Conservation (phyloP, 2,797 vertebrate genomes). For the Periophthalmus magnuspinnatus region DNA sequence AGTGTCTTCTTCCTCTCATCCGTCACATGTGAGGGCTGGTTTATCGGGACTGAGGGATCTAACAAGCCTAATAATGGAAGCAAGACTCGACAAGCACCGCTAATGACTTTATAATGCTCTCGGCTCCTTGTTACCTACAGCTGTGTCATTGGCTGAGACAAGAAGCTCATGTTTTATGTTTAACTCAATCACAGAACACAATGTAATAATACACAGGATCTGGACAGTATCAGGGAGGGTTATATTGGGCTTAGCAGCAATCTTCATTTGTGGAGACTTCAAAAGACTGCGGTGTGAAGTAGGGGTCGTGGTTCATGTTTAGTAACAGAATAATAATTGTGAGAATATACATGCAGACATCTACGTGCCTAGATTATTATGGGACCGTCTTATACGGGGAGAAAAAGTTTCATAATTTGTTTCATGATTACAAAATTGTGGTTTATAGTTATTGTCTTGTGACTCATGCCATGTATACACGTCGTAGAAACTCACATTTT, state of each 20-base stretch:
- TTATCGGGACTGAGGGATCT: constrained; percentile 51
- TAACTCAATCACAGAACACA: constrained; percentile 16
- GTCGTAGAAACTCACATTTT: neutral
- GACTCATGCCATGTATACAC: neutral
- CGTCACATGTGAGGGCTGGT: constrained; percentile 53
- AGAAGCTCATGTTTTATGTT: constrained; percentile 27
- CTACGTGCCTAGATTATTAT: neutral
- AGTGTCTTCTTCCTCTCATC: constrained; percentile 45
- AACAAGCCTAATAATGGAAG: constrained; percentile 68
- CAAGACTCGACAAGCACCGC: constrained; percentile 44
- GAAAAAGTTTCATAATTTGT: neutral
- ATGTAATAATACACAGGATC: constrained; percentile 14
- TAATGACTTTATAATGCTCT: constrained; percentile 65
- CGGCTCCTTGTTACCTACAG: constrained; percentile 38
- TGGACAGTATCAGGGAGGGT: constrained; percentile 4
- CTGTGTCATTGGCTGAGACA: constrained; percentile 41
- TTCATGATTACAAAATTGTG: neutral
- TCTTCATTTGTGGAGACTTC: constrained; percentile 2
- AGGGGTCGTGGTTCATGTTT: neutral
- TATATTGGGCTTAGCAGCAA: neutral
- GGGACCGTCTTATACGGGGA: neutral
- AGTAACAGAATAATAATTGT: neutral
- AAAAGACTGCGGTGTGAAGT: neutral
- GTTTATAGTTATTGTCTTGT: neutral
- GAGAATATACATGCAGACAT: neutral